These are phyloP conservation scores for Troides aeacus DNA, from an alignment of 2,888 invertebrate species.

Conservation along the genomic window DNA sequence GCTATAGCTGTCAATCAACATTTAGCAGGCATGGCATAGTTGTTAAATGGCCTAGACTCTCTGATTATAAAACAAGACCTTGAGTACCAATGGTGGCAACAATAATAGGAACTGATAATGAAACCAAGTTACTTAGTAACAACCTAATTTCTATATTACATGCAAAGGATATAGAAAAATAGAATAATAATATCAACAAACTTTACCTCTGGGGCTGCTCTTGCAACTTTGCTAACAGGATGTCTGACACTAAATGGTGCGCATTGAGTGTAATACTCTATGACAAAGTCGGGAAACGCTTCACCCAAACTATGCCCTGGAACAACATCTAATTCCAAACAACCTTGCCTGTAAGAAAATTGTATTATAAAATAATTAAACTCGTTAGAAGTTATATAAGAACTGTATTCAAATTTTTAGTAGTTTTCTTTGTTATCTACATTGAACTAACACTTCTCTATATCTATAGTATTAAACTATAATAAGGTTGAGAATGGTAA, in stretches of 20 bases:
- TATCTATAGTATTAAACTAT: too few relatives aligned
- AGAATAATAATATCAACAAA: neutral
- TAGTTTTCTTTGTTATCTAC: too few relatives aligned
- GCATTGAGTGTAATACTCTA: conserved; percentile 81
- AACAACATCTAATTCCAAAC: conserved; percentile 83
- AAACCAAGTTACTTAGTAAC: neutral
- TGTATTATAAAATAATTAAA: neutral
- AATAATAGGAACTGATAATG: too few relatives aligned
- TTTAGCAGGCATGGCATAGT: too few relatives aligned
- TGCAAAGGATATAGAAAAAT: neutral
- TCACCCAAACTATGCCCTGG: conserved; percentile 81
- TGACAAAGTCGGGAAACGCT: conserved; percentile 82
- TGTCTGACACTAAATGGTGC: conserved; percentile 69
- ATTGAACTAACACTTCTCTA: too few relatives aligned
- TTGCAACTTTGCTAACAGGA: conserved; percentile 52
- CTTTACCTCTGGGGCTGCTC: conserved; percentile 64
- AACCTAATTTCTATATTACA: neutral
- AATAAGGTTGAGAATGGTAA: too few relatives aligned
- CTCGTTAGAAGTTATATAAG: neutral
- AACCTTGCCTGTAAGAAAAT: conserved; percentile 67
- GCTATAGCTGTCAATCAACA: too few relatives aligned
- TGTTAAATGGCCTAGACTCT: too few relatives aligned
- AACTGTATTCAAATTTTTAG: too few relatives aligned
- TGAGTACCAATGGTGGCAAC: too few relatives aligned
- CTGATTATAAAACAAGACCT: too few relatives aligned